phyloP scores from a whole-genome alignment of 2,113 vertebrate genomes.

The Syrmaticus mikado region DNA sequence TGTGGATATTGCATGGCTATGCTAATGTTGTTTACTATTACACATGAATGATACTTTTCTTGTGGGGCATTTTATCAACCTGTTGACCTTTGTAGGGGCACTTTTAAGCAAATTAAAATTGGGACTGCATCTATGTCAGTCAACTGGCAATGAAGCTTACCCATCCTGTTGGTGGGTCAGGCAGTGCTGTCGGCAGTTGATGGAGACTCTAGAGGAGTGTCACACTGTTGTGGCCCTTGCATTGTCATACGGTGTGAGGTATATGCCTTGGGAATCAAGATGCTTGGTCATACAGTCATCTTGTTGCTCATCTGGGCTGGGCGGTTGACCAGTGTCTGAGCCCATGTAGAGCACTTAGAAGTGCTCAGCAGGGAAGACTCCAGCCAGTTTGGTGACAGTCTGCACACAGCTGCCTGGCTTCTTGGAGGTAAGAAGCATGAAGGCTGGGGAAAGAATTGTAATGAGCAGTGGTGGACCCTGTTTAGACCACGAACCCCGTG shows the following conservation, averaged over 20 bases:
- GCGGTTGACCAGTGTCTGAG: background rate
- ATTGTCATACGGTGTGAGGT: fast-evolving
- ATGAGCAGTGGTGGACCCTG: fast-evolving
- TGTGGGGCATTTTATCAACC: background rate
- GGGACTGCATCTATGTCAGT: background rate
- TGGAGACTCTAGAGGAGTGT: fast-evolving
- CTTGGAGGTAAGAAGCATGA: background rate
- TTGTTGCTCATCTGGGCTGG: background rate
- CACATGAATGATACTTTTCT: too few relatives aligned
- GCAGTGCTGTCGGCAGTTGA: background rate
- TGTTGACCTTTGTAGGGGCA: background rate
- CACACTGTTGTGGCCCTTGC: background rate
- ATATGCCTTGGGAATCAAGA: too few relatives aligned
- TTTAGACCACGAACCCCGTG: background rate
- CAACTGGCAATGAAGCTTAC: background rate
- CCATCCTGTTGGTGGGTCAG: background rate
- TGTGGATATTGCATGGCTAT: background rate
- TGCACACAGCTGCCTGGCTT: background rate
- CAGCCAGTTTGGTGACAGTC: background rate
- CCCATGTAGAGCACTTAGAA: fast-evolving
- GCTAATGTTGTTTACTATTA: background rate
- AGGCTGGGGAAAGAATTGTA: background rate
- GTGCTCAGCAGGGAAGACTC: background rate
- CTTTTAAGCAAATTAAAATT: background rate
- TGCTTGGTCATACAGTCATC: fast-evolving